These are phyloP conservation scores for Mellilla xanthometata DNA, from an alignment of 2,888 invertebrate genomes.

Conservation along the genomic window DNA sequence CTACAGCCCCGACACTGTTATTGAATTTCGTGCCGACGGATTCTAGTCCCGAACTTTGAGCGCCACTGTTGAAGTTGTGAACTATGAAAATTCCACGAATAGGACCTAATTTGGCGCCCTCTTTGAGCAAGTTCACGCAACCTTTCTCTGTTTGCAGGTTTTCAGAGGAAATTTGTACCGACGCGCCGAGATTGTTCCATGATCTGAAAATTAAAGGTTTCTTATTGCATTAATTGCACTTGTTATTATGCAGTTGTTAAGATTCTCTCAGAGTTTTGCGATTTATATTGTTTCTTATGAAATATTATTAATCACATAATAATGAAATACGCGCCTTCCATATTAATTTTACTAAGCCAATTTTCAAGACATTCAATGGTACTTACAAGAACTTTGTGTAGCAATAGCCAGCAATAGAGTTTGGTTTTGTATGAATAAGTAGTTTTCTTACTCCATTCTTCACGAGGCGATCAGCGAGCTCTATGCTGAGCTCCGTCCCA, in stretches of 20 bases:
- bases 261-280: too few relatives aligned
- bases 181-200: conserved; percentile 41
- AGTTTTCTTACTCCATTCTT: conserved; percentile 47
- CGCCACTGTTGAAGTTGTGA: conserved; percentile 31
- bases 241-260: too few relatives aligned
- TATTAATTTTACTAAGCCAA: too few relatives aligned
- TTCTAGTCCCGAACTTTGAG: conserved; percentile 29
- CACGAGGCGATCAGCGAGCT: conserved; percentile 46
- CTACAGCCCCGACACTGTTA: conserved; percentile 35
- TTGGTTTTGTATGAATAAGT: conserved; percentile 38
- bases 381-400: conserved; percentile 47
- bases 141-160: conserved; percentile 39
- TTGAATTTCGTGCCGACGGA: conserved; percentile 39
- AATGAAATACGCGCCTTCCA: too few relatives aligned
- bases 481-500: conserved; percentile 42
- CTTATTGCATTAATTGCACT: background rate
- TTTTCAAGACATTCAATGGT: too few relatives aligned
- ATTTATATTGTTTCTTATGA: too few relatives aligned
- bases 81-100: conserved; percentile 49
- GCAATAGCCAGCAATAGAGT: conserved; percentile 44
- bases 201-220: conserved; percentile 37
- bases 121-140: conserved; percentile 39
- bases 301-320: too few relatives aligned
- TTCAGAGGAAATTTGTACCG: conserved; percentile 35
- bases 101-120: conserved; percentile 40